Evolutionary conservation across 2,797 vertebrate genomes (phyloP).

Genomic region (Rhinichthys osculus): DNA sequence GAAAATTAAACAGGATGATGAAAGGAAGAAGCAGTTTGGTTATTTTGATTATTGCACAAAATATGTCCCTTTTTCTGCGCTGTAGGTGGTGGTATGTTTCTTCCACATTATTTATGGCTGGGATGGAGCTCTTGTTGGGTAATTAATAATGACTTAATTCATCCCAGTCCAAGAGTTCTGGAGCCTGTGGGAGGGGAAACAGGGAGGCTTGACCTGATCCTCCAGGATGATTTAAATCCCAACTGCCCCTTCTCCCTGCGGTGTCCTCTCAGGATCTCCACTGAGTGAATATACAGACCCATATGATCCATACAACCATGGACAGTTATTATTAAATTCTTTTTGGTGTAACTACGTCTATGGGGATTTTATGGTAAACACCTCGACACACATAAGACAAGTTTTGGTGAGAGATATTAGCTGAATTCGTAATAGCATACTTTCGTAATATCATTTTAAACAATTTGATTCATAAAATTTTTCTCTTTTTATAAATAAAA

Average conservation of each 20-base stretch:
- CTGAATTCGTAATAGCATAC: not conserved
- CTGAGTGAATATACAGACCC: conserved; percentile 7
- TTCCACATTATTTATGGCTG: conserved; percentile 72
- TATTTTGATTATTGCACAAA: conserved; percentile 11
- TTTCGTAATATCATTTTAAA: not conserved
- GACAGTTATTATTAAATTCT: not conserved
- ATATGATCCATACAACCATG: not conserved
- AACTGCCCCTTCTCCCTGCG: conserved; percentile 32
- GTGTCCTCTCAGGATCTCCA: conserved; percentile 24
- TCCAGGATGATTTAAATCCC: conserved; percentile 67
- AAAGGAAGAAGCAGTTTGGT: conserved; percentile 19
- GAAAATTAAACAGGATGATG: not conserved
- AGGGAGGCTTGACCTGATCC: conserved; percentile 64
- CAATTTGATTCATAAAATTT: not conserved
- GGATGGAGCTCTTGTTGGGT: conserved; percentile 65
- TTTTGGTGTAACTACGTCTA: not conserved
- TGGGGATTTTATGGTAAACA: not conserved
- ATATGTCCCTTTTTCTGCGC: not conserved
- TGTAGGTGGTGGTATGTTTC: conserved; percentile 51
- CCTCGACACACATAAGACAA: not conserved
- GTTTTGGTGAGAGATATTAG: not conserved
- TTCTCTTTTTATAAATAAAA: no score
- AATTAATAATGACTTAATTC: conserved; percentile 80
- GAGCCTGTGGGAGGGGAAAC: conserved; percentile 63
- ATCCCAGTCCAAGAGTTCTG: conserved; percentile 71